Evolutionary conservation across 1,140 invertebrate species (phyloP).

Genomic region (Popillia japonica): DNA sequence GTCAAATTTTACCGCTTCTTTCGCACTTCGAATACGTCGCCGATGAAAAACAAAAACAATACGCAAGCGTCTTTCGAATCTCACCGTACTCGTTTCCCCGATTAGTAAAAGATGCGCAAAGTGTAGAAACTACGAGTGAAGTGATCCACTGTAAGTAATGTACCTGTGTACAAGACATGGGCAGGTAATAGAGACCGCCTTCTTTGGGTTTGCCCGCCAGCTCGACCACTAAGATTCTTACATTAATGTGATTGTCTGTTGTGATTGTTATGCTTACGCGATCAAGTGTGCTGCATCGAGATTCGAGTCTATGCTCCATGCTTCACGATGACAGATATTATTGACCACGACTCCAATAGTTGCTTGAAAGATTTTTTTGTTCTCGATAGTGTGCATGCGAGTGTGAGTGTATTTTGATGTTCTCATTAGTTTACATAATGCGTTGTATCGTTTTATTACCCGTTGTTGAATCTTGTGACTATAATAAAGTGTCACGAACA

Average conservation of each 20-base stretch:
- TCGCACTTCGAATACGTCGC: background rate
- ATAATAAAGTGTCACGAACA: no score
- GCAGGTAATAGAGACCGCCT: conserved; percentile 44
- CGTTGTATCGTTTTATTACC: background rate
- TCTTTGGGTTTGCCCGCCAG: conserved; percentile 43
- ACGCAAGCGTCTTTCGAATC: conserved; percentile 27
- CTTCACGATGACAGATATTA: conserved; percentile 36
- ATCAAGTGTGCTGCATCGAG: conserved; percentile 34
- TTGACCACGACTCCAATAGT: conserved; percentile 4
- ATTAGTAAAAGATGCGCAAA: conserved; percentile 42
- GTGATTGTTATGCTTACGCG: conserved; percentile 42
- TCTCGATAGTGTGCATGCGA: no score
- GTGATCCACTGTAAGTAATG: conserved; percentile 41
- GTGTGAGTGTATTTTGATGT: background rate
- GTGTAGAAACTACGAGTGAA: conserved; percentile 35
- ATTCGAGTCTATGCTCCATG: conserved; percentile 23
- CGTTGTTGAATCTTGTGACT: no score
- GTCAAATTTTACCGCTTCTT: conserved; percentile 15
- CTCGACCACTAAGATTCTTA: conserved; percentile 45
- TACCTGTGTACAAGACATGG: conserved; percentile 39
- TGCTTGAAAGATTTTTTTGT: background rate
- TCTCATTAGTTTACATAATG: conserved; percentile 4
- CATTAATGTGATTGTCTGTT: conserved; percentile 38
- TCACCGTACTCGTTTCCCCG: conserved; percentile 33
- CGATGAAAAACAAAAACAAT: background rate